Evolutionary conservation across 2,888 invertebrate genomes (phyloP).

Genomic region (Leucophenga montana): DNA sequence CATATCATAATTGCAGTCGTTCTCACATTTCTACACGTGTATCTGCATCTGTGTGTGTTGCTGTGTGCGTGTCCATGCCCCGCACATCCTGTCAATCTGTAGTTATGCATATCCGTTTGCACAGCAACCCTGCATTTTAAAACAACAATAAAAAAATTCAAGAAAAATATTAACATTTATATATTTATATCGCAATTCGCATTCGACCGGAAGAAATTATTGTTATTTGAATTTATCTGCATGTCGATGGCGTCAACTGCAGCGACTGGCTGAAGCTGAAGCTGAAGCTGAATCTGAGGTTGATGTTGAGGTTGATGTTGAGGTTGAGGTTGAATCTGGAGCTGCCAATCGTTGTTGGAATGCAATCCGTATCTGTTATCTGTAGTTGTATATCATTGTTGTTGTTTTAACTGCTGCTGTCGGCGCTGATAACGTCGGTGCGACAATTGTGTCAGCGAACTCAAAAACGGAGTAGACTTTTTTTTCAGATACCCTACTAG

Average conservation of each 20-base stretch:
- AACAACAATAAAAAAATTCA: conserved; percentile 41
- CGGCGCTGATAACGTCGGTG: conserved; percentile 41
- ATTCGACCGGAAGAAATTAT: conserved; percentile 65
- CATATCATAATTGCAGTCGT: conserved; percentile 29
- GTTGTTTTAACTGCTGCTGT: conserved; percentile 35
- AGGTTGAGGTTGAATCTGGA: conserved; percentile 35
- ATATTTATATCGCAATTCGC: conserved; percentile 42
- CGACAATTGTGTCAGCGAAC: conserved; percentile 60
- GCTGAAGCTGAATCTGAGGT: no score
- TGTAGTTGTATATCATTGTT: conserved; percentile 2
- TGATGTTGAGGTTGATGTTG: conserved; percentile 36
- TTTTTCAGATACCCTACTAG: conserved; percentile 11
- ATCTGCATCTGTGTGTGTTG: conserved; percentile 2
- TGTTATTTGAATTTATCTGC: conserved; percentile 66
- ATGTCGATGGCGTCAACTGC: conserved; percentile 41
- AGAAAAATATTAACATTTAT: conserved; percentile 35
- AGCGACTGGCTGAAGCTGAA: conserved; percentile 35
- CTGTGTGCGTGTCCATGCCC: conserved; percentile 52
- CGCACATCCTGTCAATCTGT: conserved; percentile 64
- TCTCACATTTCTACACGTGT: not conserved
- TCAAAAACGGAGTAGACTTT: conserved; percentile 44
- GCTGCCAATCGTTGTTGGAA: not conserved
- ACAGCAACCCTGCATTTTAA: conserved; percentile 16
- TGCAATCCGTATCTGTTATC: not conserved
- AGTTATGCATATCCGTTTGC: conserved; percentile 62